Base-by-base conservation (phyloP, 2,888 invertebrate genomes). In the Aradus depressus region DNA sequence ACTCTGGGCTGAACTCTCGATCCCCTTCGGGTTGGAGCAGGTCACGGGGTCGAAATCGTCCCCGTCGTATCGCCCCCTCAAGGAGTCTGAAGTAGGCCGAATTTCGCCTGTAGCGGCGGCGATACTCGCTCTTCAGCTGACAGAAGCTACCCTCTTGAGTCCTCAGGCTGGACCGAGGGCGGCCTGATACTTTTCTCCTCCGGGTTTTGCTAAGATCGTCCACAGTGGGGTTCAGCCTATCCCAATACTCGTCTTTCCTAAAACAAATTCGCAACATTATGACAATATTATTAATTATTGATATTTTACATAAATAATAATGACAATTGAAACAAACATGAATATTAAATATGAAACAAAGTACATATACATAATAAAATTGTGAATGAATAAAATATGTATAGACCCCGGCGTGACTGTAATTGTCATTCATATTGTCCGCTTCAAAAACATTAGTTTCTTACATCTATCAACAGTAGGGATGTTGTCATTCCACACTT, bases 121-220 rank as follows among this genome's bases (percentile, higher is more conserved):
- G 48, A 44, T 59, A 59, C 45, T 59, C 59, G 32, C 56, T 53
- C 51, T 59, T 59, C 2, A 59, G 41, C 25, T 51, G 49, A 8
- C 49, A 22, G 39, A 59, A 59, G 22, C 43, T 53, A 4, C 59
- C 59, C 4, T 57, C 55, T 18, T 50, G 37, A 8, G 53, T 38
- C 8, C 44, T 42, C 18, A 59, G 44, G 26, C 43, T 54, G 44
- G 55, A 54, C 14, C 47, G 44, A 21, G 55, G 59, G 22, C 47
- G 38, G 38, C 51, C 49, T 3, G 50, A 48, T 3, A 56, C 54
- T 35, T 52, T 39, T 41, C 57, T 45, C 8, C 57, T 44, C 31
- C 59, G 45, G 51, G 51, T 50, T 8, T 50, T 44, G 25, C 53
- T 50, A 12, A 58, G 52, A 32, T 58, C 58, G 52, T 58, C 59